A percentile compares a stretch with the other conserved stretches of the same genome.
phyloP scores from a whole-genome alignment of 2,888 invertebrate genomes.

The Mermis nigrescens region DNA sequence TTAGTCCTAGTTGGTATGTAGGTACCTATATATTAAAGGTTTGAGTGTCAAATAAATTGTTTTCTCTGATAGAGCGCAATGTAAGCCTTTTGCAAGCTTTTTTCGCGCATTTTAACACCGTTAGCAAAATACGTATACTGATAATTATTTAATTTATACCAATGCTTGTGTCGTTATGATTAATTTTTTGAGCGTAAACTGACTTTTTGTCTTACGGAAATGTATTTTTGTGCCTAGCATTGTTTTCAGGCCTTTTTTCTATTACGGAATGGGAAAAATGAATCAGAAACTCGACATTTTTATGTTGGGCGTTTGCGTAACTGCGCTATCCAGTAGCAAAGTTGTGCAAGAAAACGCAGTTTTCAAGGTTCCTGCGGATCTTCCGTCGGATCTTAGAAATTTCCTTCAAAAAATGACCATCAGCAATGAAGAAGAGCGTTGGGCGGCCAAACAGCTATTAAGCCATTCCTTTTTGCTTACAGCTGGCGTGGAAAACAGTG shows the following conservation, averaged over 20 bases:
- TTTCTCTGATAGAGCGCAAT: too few species aligned
- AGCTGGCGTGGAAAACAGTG: too few species aligned
- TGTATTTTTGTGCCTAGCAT: conserved; percentile 7
- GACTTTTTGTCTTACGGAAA: too few species aligned
- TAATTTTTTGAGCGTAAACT: too few species aligned
- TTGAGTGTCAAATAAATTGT: too few species aligned
- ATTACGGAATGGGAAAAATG: conserved; percentile 9
- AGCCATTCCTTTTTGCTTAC: conserved; percentile 53
- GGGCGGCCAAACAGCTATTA: conserved; percentile 54
- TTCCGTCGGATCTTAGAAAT: conserved; percentile 47
- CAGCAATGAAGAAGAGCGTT: conserved; percentile 50
- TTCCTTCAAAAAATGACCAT: conserved; percentile 48
- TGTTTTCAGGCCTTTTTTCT: conserved; percentile 2
- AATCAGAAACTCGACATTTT: conserved; percentile 8
- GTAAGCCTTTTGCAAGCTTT: too few species aligned
- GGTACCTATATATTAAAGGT: too few species aligned
- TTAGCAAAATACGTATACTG: too few species aligned
- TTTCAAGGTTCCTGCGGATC: conserved; percentile 43
- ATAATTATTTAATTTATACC: too few species aligned
- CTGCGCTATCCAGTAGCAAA: conserved; percentile 47
- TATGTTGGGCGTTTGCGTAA: conserved; percentile 38
- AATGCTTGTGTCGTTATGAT: too few species aligned
- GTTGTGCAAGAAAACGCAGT: conserved; percentile 39
- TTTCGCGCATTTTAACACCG: too few species aligned
- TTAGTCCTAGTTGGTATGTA: too few species aligned